A percentile compares a stretch with the other conserved stretches of the same genome.
phyloP scores from a whole-genome alignment of 2,113 vertebrate species.

The Apodemus sylvaticus region DNA sequence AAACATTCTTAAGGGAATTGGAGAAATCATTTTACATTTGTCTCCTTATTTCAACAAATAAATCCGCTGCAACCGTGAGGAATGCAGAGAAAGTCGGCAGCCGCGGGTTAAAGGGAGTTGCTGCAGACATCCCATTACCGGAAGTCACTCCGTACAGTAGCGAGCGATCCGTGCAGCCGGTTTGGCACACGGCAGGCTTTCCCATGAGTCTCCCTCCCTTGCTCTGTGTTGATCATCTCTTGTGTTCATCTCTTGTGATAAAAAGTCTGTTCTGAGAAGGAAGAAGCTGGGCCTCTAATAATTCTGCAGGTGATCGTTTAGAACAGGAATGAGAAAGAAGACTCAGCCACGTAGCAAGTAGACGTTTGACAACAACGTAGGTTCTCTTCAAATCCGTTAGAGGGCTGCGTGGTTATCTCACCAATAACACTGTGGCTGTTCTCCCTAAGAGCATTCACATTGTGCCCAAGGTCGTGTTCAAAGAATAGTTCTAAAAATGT shows the following conservation, averaged over 20 bases:
- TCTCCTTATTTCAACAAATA: not conserved
- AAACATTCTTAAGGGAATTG: not conserved
- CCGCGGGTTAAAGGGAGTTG: not conserved
- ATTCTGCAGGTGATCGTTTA: too few relatives aligned
- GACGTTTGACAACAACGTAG: not conserved
- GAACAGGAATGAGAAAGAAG: not conserved
- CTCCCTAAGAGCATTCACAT: not conserved
- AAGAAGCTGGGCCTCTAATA: not conserved
- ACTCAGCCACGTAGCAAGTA: not conserved
- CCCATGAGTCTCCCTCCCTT: not conserved
- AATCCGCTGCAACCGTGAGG: not conserved
- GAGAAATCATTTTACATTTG: not conserved
- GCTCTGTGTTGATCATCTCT: not conserved
- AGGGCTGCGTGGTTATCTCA: not conserved
- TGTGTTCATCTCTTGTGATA: not conserved
- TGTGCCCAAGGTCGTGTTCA: slow-evolving; percentile 5
- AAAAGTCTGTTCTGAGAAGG: not conserved
- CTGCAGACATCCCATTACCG: not conserved
- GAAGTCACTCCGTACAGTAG: not conserved
- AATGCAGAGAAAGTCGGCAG: not conserved
- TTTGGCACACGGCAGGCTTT: not conserved
- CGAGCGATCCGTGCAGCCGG: not conserved
- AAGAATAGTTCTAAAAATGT: not conserved
- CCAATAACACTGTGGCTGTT: not conserved
- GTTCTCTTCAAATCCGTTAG: not conserved